A percentile compares a stretch with the other conserved stretches of the same genome.
phyloP scores from a whole-genome alignment of 1,140 invertebrate genomes.

The Drosophila mayri region DNA sequence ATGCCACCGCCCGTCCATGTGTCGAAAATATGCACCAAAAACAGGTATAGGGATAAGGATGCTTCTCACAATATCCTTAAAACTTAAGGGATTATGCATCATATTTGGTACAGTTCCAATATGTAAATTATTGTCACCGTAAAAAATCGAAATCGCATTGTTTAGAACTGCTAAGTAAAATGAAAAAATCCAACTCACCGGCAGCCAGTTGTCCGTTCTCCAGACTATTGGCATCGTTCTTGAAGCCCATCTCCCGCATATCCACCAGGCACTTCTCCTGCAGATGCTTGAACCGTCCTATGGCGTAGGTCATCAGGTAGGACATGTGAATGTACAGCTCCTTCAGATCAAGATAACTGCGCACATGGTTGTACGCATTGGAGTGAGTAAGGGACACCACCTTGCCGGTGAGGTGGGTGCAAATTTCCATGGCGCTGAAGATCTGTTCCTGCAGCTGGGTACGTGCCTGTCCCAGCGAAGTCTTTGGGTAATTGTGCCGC shows the following conservation, averaged over 20 bases:
- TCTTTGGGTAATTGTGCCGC: constrained; percentile 64
- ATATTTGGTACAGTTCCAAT: no score
- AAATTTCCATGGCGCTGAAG: constrained; percentile 82
- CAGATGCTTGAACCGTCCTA: constrained; percentile 79
- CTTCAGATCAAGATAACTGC: constrained; percentile 75
- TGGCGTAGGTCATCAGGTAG: constrained; percentile 82
- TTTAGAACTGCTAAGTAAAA: neutral
- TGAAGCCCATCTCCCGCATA: constrained; percentile 81
- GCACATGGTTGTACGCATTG: constrained; percentile 80
- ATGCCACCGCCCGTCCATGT: constrained; percentile 59
- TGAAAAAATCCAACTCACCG: constrained; percentile 56
- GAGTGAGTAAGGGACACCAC: constrained; percentile 81
- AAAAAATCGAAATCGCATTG: neutral
- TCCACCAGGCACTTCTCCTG: constrained; percentile 82
- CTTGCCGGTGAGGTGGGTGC: constrained; percentile 80
- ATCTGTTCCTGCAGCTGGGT: constrained; percentile 78
- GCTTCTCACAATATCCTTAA: no score
- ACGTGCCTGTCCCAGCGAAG: constrained; percentile 65
- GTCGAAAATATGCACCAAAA: constrained; percentile 77
- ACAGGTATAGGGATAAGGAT: constrained; percentile 27
- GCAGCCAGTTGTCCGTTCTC: constrained; percentile 81
- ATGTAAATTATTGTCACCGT: neutral
- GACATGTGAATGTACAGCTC: constrained; percentile 84
- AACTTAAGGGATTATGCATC: neutral
- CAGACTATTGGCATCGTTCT: constrained; percentile 79